Percentiles rank a stretch among this genome's conserved stretches.
Evolutionary conservation across 2,113 vertebrate genomes (phyloP).

Genomic region (Corythornis vintsioides): DNA sequence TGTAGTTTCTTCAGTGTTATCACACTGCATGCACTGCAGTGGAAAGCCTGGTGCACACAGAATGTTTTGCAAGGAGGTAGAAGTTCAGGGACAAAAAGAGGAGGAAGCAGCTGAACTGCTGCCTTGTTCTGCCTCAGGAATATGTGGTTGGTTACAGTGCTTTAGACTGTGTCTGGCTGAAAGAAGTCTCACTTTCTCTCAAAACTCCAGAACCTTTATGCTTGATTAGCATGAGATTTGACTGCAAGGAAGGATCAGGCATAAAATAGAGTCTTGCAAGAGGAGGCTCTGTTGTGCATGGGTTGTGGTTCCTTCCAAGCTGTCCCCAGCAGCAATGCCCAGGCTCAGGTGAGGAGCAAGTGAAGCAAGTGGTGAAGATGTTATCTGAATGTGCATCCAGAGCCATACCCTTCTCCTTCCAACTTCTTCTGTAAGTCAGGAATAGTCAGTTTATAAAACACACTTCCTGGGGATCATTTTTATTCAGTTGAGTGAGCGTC

Average conservation of each 20-base stretch:
- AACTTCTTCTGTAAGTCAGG: background rate
- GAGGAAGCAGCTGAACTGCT: background rate
- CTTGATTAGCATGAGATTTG: background rate
- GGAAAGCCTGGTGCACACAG: background rate
- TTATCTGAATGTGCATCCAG: background rate
- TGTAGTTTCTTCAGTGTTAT: background rate
- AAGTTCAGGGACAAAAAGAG: background rate
- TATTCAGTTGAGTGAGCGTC: background rate
- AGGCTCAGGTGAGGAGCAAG: background rate
- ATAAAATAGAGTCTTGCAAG: background rate
- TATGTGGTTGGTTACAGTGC: background rate
- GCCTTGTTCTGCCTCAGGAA: background rate
- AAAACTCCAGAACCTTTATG: background rate
- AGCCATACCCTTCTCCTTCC: background rate
- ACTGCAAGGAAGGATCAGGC: rapidly evolving
- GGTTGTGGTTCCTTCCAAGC: background rate
- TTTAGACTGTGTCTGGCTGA: background rate
- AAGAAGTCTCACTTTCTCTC: background rate
- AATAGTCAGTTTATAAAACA: background rate
- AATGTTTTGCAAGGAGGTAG: background rate
- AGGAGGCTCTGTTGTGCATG: background rate
- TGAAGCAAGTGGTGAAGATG: background rate
- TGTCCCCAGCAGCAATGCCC: background rate
- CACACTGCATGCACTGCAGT: background rate
- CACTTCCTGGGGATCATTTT: background rate